Evolutionary conservation across 2,797 vertebrate genomes (phyloP), one percentile per base, ranked within the genome.

Genomic region (Eleutherodactylus coqui): DNA sequence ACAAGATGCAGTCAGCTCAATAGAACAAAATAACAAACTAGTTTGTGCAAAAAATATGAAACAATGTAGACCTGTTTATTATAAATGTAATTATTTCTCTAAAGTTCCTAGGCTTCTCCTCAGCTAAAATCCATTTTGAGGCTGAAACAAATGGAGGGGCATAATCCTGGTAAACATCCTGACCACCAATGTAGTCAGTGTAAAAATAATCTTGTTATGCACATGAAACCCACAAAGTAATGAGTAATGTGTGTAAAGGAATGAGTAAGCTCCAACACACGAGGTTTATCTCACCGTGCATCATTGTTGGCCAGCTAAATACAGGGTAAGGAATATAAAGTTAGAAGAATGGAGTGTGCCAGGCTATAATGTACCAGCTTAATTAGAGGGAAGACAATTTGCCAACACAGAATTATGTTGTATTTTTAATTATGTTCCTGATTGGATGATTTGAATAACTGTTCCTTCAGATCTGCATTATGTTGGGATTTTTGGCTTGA

Each of bases 141-240:
- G 24, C 34, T 62, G 21, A 32, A 10, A 34, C 17, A 83, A 55
- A 75, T 43, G 53, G 5, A n/a, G 32, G 38, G 11, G 29, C 49
- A 4, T 43, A 8, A n/a, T 75, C 24, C 75, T 77, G 10, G 38
- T 36, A 51, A 29, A 51, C 16, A 24, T 13, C n/a, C 17, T n/a
- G 60, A 55, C 82, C 82, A 84, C 82, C 82, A 84, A 51, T 34
- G 55, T 34, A 76, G 82, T 64, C 75, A 47, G 55, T 47, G 72
- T 84, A 84, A 84, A 84, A 67, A 32, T 67, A 77, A 76, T 49
- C 53, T 45, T 19, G 19, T 21, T 29, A 36, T 51, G 53, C 10
- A 4, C 27, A 17, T 60, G 38, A 16, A 49, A 76, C 49, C 73
- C 73, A 53, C 55, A 67, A 27, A 47, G 43, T 51, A 49, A 36